These are phyloP conservation scores for Ovis canadensis DNA, from an alignment of 2,113 vertebrate species.

Conservation along the genomic window DNA sequence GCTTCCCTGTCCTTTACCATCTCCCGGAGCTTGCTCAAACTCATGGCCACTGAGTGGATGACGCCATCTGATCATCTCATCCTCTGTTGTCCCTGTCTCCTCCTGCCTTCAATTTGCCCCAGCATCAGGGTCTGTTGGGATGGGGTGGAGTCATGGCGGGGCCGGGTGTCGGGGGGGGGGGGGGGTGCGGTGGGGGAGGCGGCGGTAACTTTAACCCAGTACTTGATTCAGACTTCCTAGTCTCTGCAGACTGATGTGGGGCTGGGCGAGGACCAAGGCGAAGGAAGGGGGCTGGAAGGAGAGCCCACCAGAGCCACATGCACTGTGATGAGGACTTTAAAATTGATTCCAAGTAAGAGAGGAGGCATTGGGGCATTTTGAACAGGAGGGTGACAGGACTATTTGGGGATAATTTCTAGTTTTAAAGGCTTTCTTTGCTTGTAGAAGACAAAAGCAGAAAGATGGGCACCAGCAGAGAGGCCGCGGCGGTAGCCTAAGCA, in stretches of 20 bases:
- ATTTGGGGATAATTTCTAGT: neutral
- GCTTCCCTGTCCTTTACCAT: neutral
- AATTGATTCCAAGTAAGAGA: neutral
- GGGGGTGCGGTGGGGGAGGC: no score
- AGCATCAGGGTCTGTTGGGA: neutral
- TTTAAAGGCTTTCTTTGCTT: neutral
- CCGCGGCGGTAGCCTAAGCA: accelerated
- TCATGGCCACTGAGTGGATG: neutral
- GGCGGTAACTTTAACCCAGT: neutral
- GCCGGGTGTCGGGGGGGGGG: accelerated
- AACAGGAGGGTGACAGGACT: neutral
- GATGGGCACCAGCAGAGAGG: neutral
- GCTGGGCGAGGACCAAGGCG: neutral
- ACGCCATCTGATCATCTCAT: neutral
- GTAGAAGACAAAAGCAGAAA: neutral
- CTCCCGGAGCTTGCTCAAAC: neutral
- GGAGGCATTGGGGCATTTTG: neutral
- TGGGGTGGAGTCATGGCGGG: accelerated
- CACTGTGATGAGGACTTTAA: neutral
- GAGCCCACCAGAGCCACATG: neutral
- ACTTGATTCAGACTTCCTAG: neutral
- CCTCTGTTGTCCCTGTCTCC: neutral
- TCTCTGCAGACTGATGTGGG: neutral
- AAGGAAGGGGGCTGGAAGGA: neutral
- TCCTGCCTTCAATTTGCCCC: neutral